Evolutionary conservation across 2,797 vertebrate genomes (phyloP).

Genomic region (Chanos chanos): DNA sequence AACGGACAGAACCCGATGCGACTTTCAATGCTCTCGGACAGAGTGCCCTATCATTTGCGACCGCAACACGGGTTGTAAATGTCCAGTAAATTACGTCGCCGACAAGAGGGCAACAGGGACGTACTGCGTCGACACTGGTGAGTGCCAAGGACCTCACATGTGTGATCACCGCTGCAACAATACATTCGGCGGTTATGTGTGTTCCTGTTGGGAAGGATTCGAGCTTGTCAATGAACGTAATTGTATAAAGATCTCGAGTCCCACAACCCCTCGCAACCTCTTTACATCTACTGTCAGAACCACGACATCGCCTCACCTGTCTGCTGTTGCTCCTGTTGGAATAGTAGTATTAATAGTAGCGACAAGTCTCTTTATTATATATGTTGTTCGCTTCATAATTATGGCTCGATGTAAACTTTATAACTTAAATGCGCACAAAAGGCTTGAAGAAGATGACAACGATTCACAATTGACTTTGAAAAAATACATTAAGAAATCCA

Average conservation of each 20-base stretch:
- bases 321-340: conserved; percentile 67
- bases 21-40: conserved; percentile 53
- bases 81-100: conserved; percentile 70
- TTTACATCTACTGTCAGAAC: not conserved
- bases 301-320: conserved; percentile 32
- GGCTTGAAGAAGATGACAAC: conserved; percentile 57
- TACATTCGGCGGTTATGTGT: conserved; percentile 63
- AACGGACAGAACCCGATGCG: conserved; percentile 43
- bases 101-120: conserved; percentile 25
- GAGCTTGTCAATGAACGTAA: rapidly evolving
- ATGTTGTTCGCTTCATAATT: conserved; percentile 60
- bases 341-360: conserved; percentile 63
- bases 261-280: rapidly evolving
- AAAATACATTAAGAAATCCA: conserved; percentile 3
- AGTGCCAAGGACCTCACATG: not conserved
- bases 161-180: conserved; percentile 66
- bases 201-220: conserved; percentile 59
- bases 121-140: conserved; percentile 73
- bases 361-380: conserved; percentile 61
- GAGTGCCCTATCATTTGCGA: conserved; percentile 62
- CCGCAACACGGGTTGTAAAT: conserved; percentile 56
- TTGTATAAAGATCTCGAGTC: conserved; percentile 35
- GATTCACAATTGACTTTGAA: conserved; percentile 57
- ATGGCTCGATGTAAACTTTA: conserved; percentile 49
- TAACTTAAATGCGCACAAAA: conserved; percentile 60